Evolutionary conservation across 2,797 vertebrate species (phyloP), one percentile per base, ranked within the genome.

Genomic region (Chelmon rostratus): DNA sequence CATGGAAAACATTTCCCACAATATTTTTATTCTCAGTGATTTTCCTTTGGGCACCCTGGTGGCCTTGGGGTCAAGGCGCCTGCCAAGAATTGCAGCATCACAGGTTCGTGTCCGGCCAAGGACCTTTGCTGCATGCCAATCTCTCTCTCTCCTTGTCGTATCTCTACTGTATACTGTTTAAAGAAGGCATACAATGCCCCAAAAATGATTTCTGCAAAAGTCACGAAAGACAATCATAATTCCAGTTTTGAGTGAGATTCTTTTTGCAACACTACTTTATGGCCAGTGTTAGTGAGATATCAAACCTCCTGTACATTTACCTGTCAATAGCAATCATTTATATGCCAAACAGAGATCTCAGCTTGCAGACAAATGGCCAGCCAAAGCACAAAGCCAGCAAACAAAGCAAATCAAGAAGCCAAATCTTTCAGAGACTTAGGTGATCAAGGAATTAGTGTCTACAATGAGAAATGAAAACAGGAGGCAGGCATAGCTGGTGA

Each of bases 381-480:
- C n/a, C n/a, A n/a, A n/a, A n/a, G n/a, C n/a, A 79, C 50, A 56
- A 76, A 82, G 76, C 49, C 38, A 42, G 53, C 54, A 62, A 73
- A 61, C 35, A 85, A 76, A 84, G 59, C 37, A 50, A 52, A 44
- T 44, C 19, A 58, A 68, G 52, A 76, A 75, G 62, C 40, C 56
- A 61, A 79, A 78, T 67, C 56, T 70, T 67, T 76, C 68, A 77
- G 72, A 68, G 83, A 47, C 59, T 71, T 25, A 19, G 69, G 50
- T 77, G 77, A 88, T 84, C 68, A 83, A 71, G 65, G 64, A 83
- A 73, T 80, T 75, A 85, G 58, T 15, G 53, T 87, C 81, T 57
- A 28, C 74, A 58, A 54, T 90, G 79, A 89, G 66, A 86, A 79
- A 91, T 84, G 71, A 86, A 86, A 87, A 72, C 53, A 57, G 67